Evolutionary conservation across 2,888 invertebrate species (phyloP).

Genomic region (Caradrina clavipalpis): DNA sequence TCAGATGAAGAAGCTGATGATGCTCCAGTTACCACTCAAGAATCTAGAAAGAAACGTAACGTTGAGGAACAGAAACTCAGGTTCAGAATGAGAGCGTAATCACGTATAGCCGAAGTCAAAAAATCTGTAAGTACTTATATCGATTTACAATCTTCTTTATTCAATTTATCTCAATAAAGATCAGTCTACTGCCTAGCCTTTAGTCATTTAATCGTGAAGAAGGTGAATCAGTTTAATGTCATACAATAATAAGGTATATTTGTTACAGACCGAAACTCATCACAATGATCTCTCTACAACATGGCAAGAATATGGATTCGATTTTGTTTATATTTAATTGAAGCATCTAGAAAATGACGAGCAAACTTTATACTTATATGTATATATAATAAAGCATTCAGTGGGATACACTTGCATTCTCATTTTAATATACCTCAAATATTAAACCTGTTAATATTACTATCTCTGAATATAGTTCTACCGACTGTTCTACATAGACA

Average conservation of each 20-base stretch:
- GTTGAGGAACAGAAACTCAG: slow-evolving; percentile 32
- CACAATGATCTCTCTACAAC: slow-evolving; percentile 60
- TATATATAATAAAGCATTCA: slow-evolving; percentile 71
- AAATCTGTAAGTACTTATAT: slow-evolving; percentile 47
- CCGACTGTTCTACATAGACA: not conserved
- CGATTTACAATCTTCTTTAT: too few relatives aligned
- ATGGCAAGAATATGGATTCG: slow-evolving; percentile 61
- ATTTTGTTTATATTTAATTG: slow-evolving; percentile 55
- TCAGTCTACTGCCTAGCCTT: not conserved
- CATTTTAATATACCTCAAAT: slow-evolving; percentile 15
- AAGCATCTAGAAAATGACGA: slow-evolving; percentile 71
- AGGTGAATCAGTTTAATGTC: not conserved
- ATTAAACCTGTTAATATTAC: too few relatives aligned
- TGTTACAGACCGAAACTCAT: slow-evolving; percentile 50
- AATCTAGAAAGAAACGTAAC: slow-evolving; percentile 58
- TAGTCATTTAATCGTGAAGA: not conserved
- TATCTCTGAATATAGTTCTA: not conserved
- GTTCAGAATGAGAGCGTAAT: slow-evolving; percentile 58
- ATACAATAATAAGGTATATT: slow-evolving; percentile 12
- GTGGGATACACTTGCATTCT: slow-evolving; percentile 65
- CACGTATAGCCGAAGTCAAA: slow-evolving; percentile 22
- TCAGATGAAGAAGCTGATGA: slow-evolving; percentile 25
- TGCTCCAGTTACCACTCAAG: slow-evolving; percentile 5
- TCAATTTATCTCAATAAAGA: too few relatives aligned
- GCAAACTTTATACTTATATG: slow-evolving; percentile 67